A percentile compares a stretch with the other conserved stretches of the same genome.
Conservation (phyloP, 2,113 vertebrate species). For the Amia ocellicauda region DNA sequence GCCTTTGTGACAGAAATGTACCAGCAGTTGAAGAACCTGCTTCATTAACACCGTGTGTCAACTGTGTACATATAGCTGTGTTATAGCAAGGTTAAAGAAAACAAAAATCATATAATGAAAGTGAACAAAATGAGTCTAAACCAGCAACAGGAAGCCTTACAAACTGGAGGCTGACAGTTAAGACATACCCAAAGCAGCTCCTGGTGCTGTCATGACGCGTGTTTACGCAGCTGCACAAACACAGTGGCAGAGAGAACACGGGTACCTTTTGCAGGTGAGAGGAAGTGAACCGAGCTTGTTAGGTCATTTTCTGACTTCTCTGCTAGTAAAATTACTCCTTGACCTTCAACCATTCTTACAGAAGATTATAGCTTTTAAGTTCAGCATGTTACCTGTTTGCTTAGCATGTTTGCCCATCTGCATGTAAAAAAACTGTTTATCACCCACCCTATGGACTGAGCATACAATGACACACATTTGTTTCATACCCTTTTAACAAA, state of each 20-base stretch:
- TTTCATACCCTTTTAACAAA: not conserved
- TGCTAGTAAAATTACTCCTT: not conserved
- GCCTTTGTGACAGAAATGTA: no score
- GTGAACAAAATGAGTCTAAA: no score
- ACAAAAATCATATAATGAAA: no score
- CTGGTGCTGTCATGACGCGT: slow-evolving; percentile 25
- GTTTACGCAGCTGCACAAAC: slow-evolving; percentile 57
- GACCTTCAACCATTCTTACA: not conserved
- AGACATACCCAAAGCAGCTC: not conserved
- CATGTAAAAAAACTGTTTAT: slow-evolving; percentile 6
- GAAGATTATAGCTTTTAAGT: not conserved
- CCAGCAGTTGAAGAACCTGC: no score
- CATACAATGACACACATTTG: not conserved
- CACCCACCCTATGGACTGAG: not conserved
- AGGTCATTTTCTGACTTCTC: not conserved
- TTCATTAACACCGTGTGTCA: no score
- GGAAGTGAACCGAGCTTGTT: not conserved
- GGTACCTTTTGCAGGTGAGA: not conserved
- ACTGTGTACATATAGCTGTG: no score
- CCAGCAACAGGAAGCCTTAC: slow-evolving; percentile 17
- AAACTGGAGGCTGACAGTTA: not conserved
- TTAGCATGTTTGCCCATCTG: slow-evolving; percentile 6
- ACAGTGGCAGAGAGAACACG: not conserved
- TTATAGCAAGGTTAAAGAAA: no score
- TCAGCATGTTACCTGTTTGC: not conserved